Evolutionary conservation across 2,113 vertebrate species (phyloP).

Genomic region (human): DNA sequence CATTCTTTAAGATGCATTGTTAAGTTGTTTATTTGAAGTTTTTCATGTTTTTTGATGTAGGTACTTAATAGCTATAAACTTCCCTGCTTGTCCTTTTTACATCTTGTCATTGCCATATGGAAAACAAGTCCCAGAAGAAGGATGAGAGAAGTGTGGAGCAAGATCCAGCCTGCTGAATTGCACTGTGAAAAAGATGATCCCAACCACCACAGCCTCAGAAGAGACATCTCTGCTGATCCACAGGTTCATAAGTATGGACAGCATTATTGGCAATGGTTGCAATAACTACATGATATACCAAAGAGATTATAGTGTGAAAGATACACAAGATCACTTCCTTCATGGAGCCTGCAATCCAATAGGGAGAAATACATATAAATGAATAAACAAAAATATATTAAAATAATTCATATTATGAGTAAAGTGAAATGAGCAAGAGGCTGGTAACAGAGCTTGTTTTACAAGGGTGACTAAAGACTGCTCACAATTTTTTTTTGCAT

Average conservation of each 20-base stretch:
- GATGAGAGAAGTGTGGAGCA: neutral
- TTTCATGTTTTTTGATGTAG: too few relatives aligned
- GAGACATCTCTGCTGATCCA: neutral
- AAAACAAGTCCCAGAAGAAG: neutral
- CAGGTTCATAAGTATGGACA: neutral
- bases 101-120: neutral
- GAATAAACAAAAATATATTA: neutral
- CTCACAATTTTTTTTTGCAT: neutral
- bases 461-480: neutral
- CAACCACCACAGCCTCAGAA: neutral
- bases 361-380: neutral
- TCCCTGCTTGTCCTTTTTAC: neutral
- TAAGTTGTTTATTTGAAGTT: too few relatives aligned
- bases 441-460: neutral
- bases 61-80: too few relatives aligned
- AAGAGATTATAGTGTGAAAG: neutral
- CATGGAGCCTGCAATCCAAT: neutral
- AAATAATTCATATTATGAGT: neutral
- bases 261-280: too few relatives aligned
- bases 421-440: neutral
- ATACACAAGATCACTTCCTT: neutral
- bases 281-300: neutral
- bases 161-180: neutral
- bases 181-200: neutral
- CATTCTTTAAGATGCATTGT: too few relatives aligned